Evolutionary conservation across 2,113 vertebrate genomes (phyloP).

Genomic region (Urocynchramus pylzowi): DNA sequence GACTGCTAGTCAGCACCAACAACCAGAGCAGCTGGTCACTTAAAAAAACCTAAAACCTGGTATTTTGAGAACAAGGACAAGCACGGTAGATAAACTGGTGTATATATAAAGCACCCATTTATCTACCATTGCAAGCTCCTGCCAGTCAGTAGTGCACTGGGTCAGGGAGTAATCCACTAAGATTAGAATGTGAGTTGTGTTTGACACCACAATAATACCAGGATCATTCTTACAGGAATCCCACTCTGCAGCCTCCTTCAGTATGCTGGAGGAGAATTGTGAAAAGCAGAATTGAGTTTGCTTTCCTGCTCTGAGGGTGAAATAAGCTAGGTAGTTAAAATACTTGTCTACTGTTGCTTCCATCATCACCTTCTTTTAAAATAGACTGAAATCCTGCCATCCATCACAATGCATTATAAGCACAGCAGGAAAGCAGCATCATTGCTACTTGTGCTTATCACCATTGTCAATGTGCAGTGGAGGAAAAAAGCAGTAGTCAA

Average conservation of each 20-base stretch:
- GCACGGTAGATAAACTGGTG: rapidly evolving
- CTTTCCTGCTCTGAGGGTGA: not conserved
- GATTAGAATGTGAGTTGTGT: not conserved
- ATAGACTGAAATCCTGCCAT: not conserved
- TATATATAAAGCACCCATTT: not conserved
- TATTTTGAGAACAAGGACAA: not conserved
- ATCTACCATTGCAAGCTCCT: not conserved
- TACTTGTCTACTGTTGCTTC: not conserved
- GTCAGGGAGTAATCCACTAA: not conserved
- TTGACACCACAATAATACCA: not conserved
- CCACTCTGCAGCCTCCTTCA: not conserved
- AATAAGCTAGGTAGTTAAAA: not conserved
- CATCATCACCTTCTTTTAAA: not conserved
- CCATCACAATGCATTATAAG: not conserved
- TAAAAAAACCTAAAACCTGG: not conserved
- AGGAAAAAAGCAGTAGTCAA: not conserved
- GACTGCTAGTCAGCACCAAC: not conserved
- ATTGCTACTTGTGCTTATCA: not conserved
- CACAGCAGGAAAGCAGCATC: not conserved
- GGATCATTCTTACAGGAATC: not conserved
- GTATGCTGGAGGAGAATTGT: not conserved
- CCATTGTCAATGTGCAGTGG: rapidly evolving
- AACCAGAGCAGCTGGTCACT: not conserved
- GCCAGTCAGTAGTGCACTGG: not conserved
- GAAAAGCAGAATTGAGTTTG: not conserved